Percentiles rank a stretch among this genome's conserved stretches.
Evolutionary conservation across 2,113 vertebrate genomes (phyloP).

Genomic region (Struthidea cinerea): DNA sequence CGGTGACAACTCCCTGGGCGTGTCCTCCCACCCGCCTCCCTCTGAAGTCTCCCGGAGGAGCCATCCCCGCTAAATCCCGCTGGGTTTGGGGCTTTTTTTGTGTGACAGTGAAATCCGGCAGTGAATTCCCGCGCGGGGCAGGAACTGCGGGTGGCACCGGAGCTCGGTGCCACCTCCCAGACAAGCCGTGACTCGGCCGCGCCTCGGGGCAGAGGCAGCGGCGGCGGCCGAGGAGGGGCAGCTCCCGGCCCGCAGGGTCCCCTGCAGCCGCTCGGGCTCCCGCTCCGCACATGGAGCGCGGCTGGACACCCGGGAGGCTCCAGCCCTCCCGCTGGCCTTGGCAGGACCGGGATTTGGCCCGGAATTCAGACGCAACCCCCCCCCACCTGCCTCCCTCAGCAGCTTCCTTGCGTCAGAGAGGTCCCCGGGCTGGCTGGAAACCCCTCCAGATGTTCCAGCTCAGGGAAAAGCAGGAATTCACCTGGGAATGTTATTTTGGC

Average conservation of each 20-base stretch:
- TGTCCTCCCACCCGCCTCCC: not conserved
- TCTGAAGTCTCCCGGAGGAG: not conserved
- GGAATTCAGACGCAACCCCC: not conserved
- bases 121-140: not conserved
- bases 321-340: not conserved
- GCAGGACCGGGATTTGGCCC: not conserved
- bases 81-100: not conserved
- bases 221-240: not conserved
- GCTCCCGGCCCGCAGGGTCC: not conserved
- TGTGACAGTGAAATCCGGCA: not conserved
- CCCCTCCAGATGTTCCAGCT: not conserved
- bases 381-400: not conserved
- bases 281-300: not conserved
- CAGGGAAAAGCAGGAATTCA: not conserved
- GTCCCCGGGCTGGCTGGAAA: not conserved
- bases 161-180: not conserved
- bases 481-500: not conserved
- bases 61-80: not conserved
- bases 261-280: not conserved
- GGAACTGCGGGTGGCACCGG: not conserved
- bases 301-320: not conserved
- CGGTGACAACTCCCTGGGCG: accelerated
- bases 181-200: not conserved
- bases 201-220: not conserved
- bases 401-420: not conserved